Percentiles rank a stretch among this genome's conserved stretches.
Conservation (phyloP, 2,888 invertebrate species). For the Apoda limacodes region DNA sequence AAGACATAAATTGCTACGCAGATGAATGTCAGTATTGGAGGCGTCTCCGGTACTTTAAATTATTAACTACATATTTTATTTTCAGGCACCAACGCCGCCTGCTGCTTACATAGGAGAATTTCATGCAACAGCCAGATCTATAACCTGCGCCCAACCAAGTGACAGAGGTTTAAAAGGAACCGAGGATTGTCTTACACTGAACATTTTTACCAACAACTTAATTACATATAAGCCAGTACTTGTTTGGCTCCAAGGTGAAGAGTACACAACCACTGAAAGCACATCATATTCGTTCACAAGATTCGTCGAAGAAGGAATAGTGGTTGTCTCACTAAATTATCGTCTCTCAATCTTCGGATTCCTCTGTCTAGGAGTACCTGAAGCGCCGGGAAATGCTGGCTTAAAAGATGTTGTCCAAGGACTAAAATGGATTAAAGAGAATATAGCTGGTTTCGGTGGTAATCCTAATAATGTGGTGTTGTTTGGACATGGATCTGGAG, state of each 20-base stretch:
- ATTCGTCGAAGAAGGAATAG: constrained; percentile 73
- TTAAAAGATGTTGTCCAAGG: constrained; percentile 86
- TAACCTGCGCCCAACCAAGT: constrained; percentile 45
- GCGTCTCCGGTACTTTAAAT: too few relatives aligned
- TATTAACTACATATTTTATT: constrained; percentile 7
- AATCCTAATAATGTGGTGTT: constrained; percentile 80
- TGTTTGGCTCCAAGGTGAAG: constrained; percentile 50
- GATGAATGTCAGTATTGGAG: too few relatives aligned
- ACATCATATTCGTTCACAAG: constrained; percentile 58
- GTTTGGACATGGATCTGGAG: constrained; percentile 85
- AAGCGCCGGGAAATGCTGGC: constrained; percentile 86
- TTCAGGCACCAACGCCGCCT: constrained; percentile 31
- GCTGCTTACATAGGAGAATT: constrained; percentile 27
- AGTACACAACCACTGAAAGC: constrained; percentile 30
- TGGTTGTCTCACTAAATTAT: constrained; percentile 75
- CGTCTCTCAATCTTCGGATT: constrained; percentile 82
- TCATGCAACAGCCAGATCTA: constrained; percentile 27
- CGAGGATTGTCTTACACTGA: constrained; percentile 50
- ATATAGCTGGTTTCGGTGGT: constrained; percentile 81
- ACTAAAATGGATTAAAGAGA: constrained; percentile 78
- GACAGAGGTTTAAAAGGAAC: constrained; percentile 38
- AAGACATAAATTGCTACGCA: too few relatives aligned
- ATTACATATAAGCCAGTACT: constrained; percentile 42
- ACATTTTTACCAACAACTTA: constrained; percentile 37
- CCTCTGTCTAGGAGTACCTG: constrained; percentile 67